Conservation (phyloP, 64 coral and sea anemone species). For the Dendrophyllia cribrosa region DNA sequence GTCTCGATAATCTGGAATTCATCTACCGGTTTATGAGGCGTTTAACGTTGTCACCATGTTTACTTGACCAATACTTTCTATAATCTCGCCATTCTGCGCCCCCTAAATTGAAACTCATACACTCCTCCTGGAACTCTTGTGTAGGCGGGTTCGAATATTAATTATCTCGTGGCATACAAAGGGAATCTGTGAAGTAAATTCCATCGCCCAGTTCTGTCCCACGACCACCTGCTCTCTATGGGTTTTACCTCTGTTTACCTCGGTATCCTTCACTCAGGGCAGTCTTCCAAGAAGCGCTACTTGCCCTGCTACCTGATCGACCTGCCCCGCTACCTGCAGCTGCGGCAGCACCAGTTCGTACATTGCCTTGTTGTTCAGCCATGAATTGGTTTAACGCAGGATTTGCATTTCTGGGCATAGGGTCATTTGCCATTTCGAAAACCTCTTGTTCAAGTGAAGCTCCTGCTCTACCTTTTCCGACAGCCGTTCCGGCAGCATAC, state of each 20-base stretch:
- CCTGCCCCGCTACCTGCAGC: neutral
- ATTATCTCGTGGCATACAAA: neutral
- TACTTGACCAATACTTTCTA: neutral
- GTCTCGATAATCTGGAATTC: constrained; percentile 12
- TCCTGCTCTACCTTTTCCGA: neutral
- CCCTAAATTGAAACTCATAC: neutral
- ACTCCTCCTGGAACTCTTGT: neutral
- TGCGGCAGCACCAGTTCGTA: neutral
- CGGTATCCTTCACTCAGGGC: neutral
- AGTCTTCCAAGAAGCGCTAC: neutral
- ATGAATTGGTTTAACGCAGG: neutral
- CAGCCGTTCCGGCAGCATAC: neutral
- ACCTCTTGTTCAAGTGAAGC: neutral
- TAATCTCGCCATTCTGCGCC: neutral
- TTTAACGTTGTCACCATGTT: neutral
- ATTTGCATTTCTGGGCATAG: neutral
- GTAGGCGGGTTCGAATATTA: too few species aligned
- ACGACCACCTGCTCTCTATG: neutral
- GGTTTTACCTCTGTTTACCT: neutral
- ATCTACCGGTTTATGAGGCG: neutral
- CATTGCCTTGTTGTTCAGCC: neutral
- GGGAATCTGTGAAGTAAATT: neutral
- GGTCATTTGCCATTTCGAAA: neutral
- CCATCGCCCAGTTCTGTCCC: neutral
- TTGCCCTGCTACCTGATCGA: neutral